Base-by-base conservation (phyloP, 2,113 vertebrate genomes). In the Oxygymnocypris stewartii region DNA sequence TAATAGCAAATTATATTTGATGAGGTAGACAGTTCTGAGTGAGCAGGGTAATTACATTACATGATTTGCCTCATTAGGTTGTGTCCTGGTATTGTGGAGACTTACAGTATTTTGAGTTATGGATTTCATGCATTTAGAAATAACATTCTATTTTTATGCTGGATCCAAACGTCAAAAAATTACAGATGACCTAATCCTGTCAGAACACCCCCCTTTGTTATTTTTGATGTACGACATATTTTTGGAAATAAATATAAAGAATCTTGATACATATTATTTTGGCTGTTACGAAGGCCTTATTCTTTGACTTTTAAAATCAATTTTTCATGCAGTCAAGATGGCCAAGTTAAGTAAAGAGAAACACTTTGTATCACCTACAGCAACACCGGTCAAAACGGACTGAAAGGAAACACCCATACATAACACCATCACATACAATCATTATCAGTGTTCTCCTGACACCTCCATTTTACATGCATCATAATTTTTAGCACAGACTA, bases 391-490 rank as follows among this genome's bases (percentile, higher is more conserved):
- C 85, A 77, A 82, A 79, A 74, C 82, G 67, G 89, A 85, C 85
- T 89, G 91, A 91, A 91, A 91, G 88, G 87, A 90, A 91, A 91
- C 86, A 90, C 89, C 90, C 86, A 59, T 90, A 92, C 88, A 88
- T 88, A 90, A 90, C 90, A 88, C 54, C 20, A 84, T 54, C 51
- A 2, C 51, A 54, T 73, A 87, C 44, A 90, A 93, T 93, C 92
- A 14, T 92, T 93, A 89, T 40, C 44, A 84, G 89, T 91, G 91
- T 90, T 89, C 75, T 59, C 75, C 76, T 57, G 86, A 91, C 85
- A 84, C 85, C 90, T 63, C 75, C 86, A 91, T 91, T 90, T 90
- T 87, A 91, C 88, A 89, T 20, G 12, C 14, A 25, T 18, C 69
- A 82, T 63, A 47, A 87, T 88, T 92, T 92, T 57, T 91, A 92